Evolutionary conservation across 2,797 vertebrate species (phyloP), one percentile per base, ranked within the genome.

Genomic region (Phrynocephalus guinanensis): DNA sequence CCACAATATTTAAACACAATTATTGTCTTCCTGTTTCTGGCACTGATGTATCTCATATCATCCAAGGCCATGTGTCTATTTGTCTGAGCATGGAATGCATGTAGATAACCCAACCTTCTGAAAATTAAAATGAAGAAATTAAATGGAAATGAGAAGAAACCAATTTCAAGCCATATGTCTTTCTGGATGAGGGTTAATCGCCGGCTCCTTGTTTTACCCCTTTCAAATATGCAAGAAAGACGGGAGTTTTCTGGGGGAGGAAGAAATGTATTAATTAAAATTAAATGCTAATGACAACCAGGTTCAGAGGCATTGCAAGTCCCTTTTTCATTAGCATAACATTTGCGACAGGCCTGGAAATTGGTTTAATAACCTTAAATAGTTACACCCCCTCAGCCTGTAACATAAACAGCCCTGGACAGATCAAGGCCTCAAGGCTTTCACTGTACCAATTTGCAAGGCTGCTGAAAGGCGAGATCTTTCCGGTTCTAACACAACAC

Each of bases 331-430:
- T 97, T 96, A 97, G 96, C 95, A 95, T 90, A 93, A 95, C 87
- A 91, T 90, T 92, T 92, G 92, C 90, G 97, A 98, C 97, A 97
- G 97, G 95, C 94, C 93, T 94, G 96, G 96, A 97, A 98, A 98
- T 97, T 96, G 97, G 94, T 96, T 97, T 98, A 98, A 98, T 98
- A 97, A 97, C 92, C 96, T 93, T 94, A 93, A 96, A 95, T 92
- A 94, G 94, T 95, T 94, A 92, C 94, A 95, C 95, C 93, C 73
- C 71, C 76, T 95, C 92, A 88, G 60, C 91, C 92, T 89, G 90
- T 96, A 94, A 97, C 94, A 94, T 97, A 97, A 97, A 98, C 97
- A 95, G 86, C 95, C 95, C 93, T 30, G 87, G 97, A 97, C 97
- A 97, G 97, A 96, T 97, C 93, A 8, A 94, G 89, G 94, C 97